Percentiles rank a stretch among this genome's conserved stretches.
Conservation (phyloP, 2,113 vertebrate genomes). For the Calidris pugnax region DNA sequence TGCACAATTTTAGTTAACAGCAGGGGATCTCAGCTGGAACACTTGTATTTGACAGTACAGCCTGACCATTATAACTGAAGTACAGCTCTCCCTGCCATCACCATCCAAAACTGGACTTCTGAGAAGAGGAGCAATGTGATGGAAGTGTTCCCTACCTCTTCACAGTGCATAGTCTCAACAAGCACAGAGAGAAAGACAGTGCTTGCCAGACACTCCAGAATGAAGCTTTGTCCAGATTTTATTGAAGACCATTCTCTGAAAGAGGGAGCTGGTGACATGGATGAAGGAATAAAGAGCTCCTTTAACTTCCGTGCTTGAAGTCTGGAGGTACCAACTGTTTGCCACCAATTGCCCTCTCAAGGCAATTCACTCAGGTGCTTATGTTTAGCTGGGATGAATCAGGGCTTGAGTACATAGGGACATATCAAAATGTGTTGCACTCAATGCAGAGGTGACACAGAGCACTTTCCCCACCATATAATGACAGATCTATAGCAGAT, state of each 20-base stretch:
- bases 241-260: not conserved
- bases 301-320: not conserved
- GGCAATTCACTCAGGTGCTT: not conserved
- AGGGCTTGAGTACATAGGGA: not conserved
- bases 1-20: not conserved
- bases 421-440: not conserved
- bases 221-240: not conserved
- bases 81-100: not conserved
- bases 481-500: not conserved
- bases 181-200: not conserved
- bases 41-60: not conserved
- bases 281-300: not conserved
- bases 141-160: not conserved
- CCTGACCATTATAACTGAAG: not conserved
- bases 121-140: not conserved
- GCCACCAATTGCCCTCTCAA: not conserved
- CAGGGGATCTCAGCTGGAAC: not conserved
- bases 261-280: not conserved
- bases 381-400: not conserved
- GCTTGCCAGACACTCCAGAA: not conserved
- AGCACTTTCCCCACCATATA: not conserved
- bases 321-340: not conserved
- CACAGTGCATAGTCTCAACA: accelerated
- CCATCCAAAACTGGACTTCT: not conserved
- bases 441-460: not conserved